Base-by-base conservation (phyloP, 2,113 vertebrate genomes). In the Epinephelus fuscoguttatus region DNA sequence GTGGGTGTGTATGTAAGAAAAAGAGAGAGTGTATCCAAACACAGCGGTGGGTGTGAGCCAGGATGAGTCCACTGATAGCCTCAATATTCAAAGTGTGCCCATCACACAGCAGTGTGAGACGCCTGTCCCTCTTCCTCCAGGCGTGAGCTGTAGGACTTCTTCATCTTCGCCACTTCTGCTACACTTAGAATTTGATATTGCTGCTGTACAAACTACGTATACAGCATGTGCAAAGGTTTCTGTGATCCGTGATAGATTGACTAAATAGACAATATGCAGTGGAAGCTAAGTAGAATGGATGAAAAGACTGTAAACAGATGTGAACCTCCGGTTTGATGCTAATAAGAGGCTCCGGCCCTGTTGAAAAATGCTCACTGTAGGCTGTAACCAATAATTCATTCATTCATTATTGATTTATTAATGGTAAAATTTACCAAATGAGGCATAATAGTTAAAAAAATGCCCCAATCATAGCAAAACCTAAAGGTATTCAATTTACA, bases 31-130 rank as follows among this genome's bases (percentile, higher is more conserved):
- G 59, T 40, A 37, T 74, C 52, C 56, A 70, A 74, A 80, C 60
- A 64, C 19, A 15, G 68, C 50, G 17, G 25, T 18, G 63, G 42
- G 63, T 13, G 80, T 60, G 66, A 63, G 68, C 53, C 71, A 66
- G 60, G n/a, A 74, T 83, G 72, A 81, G 60, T 55, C 85, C 69
- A 70, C 73, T 66, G 71, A 83, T 73, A 53, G 64, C 68, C 11
- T 75, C 40, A 27, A 19, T 75, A 75, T 74, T 84, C 68, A 73
- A 59, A 61, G 42, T 49, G 59, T 21, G n/a, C 2, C 23, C 3
- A 8, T 64, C 53, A 56, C 45, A 49, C 17, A 73, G 37, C 21
- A 40, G 45, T 1, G 2, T 21, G 45, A 62, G 37, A 42, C 0
- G 0, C 6, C 17, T 19, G 8, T 12, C 57, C 42, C 64, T 37